phyloP scores from a whole-genome alignment of 2,113 vertebrate species.

The Machaerirhynchus nigripectus region DNA sequence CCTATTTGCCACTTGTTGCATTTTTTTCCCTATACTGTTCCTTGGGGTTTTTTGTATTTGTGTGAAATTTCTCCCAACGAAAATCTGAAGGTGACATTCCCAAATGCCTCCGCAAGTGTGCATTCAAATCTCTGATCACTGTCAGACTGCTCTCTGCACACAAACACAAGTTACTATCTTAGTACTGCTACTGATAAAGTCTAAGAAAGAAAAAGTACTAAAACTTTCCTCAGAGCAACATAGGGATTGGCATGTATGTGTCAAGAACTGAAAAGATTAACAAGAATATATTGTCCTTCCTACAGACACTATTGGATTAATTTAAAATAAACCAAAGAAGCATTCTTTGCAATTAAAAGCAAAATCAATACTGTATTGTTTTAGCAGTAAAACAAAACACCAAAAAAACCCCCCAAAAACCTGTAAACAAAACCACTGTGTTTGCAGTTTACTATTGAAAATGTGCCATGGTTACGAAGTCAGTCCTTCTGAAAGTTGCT shows the following conservation, averaged over 20 bases:
- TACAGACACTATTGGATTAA: background rate
- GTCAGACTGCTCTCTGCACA: background rate
- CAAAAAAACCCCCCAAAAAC: background rate
- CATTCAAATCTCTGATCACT: background rate
- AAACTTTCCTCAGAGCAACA: background rate
- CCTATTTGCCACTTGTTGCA: conserved; percentile 50
- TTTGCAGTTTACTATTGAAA: conserved; percentile 9
- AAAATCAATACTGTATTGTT: background rate
- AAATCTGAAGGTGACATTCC: background rate
- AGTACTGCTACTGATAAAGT: background rate
- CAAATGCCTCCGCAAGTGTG: background rate
- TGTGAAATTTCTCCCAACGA: background rate
- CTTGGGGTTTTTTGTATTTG: background rate
- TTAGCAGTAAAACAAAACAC: background rate
- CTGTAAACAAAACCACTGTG: background rate
- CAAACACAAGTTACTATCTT: background rate
- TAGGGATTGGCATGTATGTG: background rate
- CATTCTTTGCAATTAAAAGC: background rate
- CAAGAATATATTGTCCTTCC: background rate
- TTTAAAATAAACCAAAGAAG: background rate
- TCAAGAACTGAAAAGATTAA: background rate
- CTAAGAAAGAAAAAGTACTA: background rate
- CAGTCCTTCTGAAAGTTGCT: conserved; percentile 36
- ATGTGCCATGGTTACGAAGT: conserved; percentile 37
- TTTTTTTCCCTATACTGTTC: background rate